phyloP scores from a whole-genome alignment of 2,113 vertebrate genomes.

The Talpa occidentalis region DNA sequence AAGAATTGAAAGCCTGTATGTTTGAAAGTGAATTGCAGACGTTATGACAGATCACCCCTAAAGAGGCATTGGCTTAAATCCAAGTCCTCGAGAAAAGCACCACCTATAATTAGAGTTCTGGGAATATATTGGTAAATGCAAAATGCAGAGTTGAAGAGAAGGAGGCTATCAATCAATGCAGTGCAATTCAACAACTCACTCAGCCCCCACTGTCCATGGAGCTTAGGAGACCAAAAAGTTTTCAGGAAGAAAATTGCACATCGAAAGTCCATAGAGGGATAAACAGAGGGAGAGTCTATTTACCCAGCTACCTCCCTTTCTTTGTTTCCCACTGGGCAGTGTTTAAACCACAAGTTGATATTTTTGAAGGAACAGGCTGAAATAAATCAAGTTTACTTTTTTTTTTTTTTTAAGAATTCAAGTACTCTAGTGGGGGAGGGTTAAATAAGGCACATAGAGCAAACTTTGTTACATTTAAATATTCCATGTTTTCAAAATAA shows the following conservation, averaged over 20 bases:
- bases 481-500: background rate
- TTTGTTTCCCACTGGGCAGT: background rate
- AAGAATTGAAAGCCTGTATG: background rate
- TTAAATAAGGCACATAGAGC: background rate
- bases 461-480: background rate
- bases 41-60: background rate
- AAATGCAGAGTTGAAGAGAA: background rate
- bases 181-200: background rate
- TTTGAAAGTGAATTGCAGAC: background rate
- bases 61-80: background rate
- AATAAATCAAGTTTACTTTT: background rate
- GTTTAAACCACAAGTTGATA: background rate
- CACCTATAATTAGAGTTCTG: no score
- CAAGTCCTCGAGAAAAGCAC: background rate
- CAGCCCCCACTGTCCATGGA: background rate
- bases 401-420: background rate
- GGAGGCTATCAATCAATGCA: no score
- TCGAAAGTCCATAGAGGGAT: background rate
- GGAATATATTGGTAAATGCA: background rate
- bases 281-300: background rate
- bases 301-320: background rate
- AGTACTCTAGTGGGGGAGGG: background rate
- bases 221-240: background rate
- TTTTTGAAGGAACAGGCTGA: background rate
- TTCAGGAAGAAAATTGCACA: background rate